Evolutionary conservation across 1,140 invertebrate species (phyloP), one percentile per base, ranked within the genome.

Genomic region (Olivierus martensii): DNA sequence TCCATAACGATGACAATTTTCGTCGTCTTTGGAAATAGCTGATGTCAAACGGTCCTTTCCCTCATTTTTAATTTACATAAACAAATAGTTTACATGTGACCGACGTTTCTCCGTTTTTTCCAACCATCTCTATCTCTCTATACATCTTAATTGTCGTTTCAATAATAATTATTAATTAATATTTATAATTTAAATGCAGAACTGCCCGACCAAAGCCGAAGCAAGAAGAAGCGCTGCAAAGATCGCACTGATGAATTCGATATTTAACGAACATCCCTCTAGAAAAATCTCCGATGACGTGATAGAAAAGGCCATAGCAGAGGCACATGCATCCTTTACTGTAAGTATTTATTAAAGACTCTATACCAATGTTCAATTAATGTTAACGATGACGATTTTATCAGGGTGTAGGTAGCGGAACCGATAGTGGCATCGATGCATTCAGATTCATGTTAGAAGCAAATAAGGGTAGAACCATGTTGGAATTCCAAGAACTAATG

Each of bases 401-500:
- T 28, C 28, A 28, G 28, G 28, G 28, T 6, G 28, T 28, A 28
- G 28, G 28, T 9, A 28, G 28, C 28, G 28, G 28, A 4, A 28
- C 28, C 28, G 28, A 28, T 28, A 28, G 28, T 28, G 89, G 89
- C n/a, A 90, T 93, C 51, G 89, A 86, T 12, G 90, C 89, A 11
- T 95, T 92, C 70, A 81, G 87, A 62, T 93, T 92, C 66, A 94
- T 94, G 88, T 71, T 94, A 58, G 87, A 94, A 69, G 81, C 87
- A 44, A 92, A 92, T 71, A 86, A 86, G 63, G 87, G 87, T 0
- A 77, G 87, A 44, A 93, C 89, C 17, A 93, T 94, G 89, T 74
- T 95, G 39, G 89, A 95, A 67, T 95, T 94, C 71, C 89, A 94
- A 70, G 90, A 94, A 69, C 71, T 95, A 57, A 94, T 94, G 90